These are phyloP conservation scores for Brachionus plicatilis DNA, from an alignment of 1,140 invertebrate genomes.

Conservation along the genomic window DNA sequence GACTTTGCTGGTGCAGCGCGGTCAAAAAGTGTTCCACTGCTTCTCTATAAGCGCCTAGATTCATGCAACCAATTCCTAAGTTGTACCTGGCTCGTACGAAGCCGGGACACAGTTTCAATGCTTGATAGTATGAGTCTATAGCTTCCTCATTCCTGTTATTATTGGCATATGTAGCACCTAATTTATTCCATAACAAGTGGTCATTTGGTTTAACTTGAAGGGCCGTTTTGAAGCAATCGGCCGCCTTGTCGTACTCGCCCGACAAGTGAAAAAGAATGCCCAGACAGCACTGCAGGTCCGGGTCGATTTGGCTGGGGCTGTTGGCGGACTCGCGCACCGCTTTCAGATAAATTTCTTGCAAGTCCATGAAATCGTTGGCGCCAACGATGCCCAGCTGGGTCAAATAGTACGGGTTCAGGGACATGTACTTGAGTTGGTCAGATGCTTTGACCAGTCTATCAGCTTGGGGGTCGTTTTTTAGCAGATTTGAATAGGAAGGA, in stretches of 20 bases:
- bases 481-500: conserved; percentile 72
- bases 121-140: conserved; percentile 85
- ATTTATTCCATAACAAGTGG: conserved; percentile 89
- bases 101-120: conserved; percentile 82
- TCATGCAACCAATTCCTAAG: conserved; percentile 93
- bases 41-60: conserved; percentile 86
- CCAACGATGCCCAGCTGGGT: neutral
- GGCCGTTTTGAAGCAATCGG: conserved; percentile 87
- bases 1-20: conserved; percentile 68
- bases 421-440: neutral
- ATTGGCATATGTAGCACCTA: conserved; percentile 94
- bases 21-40: conserved; percentile 88
- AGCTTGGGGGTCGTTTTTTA: conserved; percentile 48
- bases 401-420: neutral
- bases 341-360: conserved; percentile 36
- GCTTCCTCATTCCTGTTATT: conserved; percentile 88
- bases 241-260: conserved; percentile 87
- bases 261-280: conserved; percentile 91
- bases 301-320: neutral
- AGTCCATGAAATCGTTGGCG: conserved; percentile 8
- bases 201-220: conserved; percentile 75
- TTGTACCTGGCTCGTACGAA: conserved; percentile 95
- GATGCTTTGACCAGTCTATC: conserved; percentile 44
- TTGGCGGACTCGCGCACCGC: conserved; percentile 14
- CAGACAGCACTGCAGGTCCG: conserved; percentile 65